Conservation (phyloP, 1,140 invertebrate species). For the Matsumurasca onukii region DNA sequence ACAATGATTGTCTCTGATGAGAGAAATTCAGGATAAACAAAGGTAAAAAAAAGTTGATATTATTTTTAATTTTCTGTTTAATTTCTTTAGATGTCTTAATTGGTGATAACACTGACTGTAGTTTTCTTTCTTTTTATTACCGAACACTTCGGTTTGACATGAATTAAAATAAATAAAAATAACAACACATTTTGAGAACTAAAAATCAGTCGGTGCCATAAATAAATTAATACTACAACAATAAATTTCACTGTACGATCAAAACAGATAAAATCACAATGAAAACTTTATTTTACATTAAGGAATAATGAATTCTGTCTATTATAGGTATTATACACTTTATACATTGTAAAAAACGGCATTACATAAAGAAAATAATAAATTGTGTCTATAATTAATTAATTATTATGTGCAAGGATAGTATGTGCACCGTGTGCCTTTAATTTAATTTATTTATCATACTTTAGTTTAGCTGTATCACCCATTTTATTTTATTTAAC, state of each 20-base stretch:
- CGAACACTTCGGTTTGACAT: constrained; percentile 16
- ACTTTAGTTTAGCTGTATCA: constrained; percentile 28
- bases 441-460: no score
- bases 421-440: constrained; percentile 1
- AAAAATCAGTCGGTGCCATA: neutral
- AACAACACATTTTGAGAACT: constrained; percentile 3
- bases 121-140: constrained; percentile 8
- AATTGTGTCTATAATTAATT: constrained; percentile 18
- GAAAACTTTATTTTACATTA: constrained; percentile 18
- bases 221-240: constrained; percentile 9
- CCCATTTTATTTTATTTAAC: constrained; percentile 29
- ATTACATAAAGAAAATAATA: constrained; percentile 23
- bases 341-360: constrained; percentile 23
- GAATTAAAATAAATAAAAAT: constrained; percentile 22
- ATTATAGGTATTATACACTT: constrained; percentile 10
- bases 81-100: constrained; percentile 30
- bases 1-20: no score
- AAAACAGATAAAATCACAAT: constrained; percentile 23
- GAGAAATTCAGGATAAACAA: neutral
- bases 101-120: constrained; percentile 30
- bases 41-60: constrained; percentile 1
- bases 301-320: neutral
- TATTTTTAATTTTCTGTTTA: constrained; percentile 29
- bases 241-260: constrained; percentile 3
- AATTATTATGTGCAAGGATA: neutral